Conservation (phyloP, 2,797 vertebrate species). For the Cossypha dichroa region DNA sequence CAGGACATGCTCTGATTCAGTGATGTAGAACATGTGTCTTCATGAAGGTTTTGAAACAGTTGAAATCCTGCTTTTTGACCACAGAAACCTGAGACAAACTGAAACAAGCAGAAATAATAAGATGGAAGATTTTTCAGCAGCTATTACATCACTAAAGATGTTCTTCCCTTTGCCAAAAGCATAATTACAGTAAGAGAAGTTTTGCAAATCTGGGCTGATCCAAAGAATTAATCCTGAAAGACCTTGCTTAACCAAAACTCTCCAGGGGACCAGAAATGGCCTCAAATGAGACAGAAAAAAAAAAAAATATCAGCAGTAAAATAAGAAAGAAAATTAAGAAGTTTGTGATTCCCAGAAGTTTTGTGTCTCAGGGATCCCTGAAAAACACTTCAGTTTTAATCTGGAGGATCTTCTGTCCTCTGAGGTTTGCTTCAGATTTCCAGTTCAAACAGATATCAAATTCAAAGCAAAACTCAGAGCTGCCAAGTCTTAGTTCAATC, state of each 20-base stretch:
- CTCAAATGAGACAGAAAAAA: neutral
- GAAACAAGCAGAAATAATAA: neutral
- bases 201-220: neutral
- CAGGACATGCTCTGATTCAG: neutral
- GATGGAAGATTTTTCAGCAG: neutral
- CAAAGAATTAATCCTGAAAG: neutral
- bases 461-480: constrained; percentile 20
- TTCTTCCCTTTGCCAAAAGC: neutral
- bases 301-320: neutral
- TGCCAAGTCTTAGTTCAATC: neutral
- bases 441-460: constrained; percentile 27
- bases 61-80: neutral
- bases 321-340: neutral
- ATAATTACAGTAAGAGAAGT: neutral
- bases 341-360: neutral
- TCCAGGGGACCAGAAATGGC: neutral
- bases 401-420: neutral
- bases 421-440: constrained; percentile 25
- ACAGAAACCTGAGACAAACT: neutral
- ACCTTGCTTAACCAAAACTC: neutral
- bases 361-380: neutral
- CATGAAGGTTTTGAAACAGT: neutral
- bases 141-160: neutral
- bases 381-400: constrained; percentile 3
- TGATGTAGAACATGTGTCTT: neutral